Evolutionary conservation across 2,797 vertebrate genomes (phyloP).

Genomic region (Oreochromis grahami): DNA sequence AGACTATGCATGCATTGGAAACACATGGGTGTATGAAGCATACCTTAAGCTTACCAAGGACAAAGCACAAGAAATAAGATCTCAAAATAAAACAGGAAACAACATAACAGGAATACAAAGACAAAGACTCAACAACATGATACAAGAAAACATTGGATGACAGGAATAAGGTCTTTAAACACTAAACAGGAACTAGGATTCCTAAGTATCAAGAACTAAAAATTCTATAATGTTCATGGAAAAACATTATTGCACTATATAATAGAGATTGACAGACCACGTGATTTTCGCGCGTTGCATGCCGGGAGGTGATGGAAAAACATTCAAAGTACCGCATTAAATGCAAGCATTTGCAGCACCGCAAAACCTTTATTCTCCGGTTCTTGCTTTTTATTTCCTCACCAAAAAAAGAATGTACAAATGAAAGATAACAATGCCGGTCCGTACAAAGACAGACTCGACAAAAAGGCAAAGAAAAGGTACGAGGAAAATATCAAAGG

Average conservation of each 20-base stretch:
- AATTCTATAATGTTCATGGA: fast-evolving
- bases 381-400: too few species aligned
- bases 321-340: too few species aligned
- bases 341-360: too few species aligned
- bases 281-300: too few species aligned
- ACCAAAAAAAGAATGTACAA: too few species aligned
- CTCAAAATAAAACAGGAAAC: neutral
- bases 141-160: neutral
- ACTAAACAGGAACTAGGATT: fast-evolving
- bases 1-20: neutral
- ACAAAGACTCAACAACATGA: neutral
- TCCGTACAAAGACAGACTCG: too few species aligned
- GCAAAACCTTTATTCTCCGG: too few species aligned
- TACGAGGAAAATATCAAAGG: too few species aligned
- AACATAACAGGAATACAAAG: neutral
- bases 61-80: neutral
- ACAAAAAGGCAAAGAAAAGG: too few species aligned
- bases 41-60: fast-evolving
- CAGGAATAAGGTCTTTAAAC: neutral
- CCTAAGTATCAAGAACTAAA: neutral
- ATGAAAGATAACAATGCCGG: too few species aligned
- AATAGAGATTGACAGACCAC: too few species aligned
- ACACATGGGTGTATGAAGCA: neutral
- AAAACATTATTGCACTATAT: neutral
- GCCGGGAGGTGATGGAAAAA: too few species aligned